Base-by-base conservation (phyloP, 2,113 vertebrate species). In the Campylorhamphus procurvoides region DNA sequence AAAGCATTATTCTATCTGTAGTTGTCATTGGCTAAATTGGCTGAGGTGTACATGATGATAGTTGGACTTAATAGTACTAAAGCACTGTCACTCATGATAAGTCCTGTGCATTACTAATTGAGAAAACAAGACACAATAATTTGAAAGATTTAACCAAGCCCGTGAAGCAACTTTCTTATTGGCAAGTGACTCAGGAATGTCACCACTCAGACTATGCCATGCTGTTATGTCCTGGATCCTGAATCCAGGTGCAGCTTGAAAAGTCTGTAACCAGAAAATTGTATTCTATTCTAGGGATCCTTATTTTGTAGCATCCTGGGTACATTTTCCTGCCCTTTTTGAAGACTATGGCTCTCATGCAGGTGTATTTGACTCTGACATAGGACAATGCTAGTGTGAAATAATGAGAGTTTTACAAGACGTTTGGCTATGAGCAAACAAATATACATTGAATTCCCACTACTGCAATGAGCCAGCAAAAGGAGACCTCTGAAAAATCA, bases 201-300 rank as follows among this genome's bases (percentile, higher is more conserved):
- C 5, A 4, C 46, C 19, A 5, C 64, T 82, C 49, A 31, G 39
- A 29, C 33, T 6, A 12, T 5, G 8, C 52, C 4, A 0, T 35
- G 31, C 29, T 81, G 2, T 67, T 68, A 7, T 1, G 4, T 83
- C 29, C 29, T 84, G 27, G 35, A 27, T 81, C 28, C 60, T 56
- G 33, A 71, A 49, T 6, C 39, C 39, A 71, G 18, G 7, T 47
- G 14, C 22, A 46, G 29, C 4, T 10, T 52, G 33, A 52, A 55
- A 81, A 67, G 19, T 37, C 24, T n/a, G 23, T 52, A 59, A 59
- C 15, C 2, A 2, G 18, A 64, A 60, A 47, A 37, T 11, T 19
- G 40, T 50, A 19, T 23, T 29, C 56, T 62, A 18, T 28, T 27
- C n/a, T 69, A 55, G 59, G n/a, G 19, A 31, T 85, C 22, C 8